phyloP scores from a whole-genome alignment of 30 jellyfish, hydroid and myxozoan genomes.

The Phacellophora camtschatica region DNA sequence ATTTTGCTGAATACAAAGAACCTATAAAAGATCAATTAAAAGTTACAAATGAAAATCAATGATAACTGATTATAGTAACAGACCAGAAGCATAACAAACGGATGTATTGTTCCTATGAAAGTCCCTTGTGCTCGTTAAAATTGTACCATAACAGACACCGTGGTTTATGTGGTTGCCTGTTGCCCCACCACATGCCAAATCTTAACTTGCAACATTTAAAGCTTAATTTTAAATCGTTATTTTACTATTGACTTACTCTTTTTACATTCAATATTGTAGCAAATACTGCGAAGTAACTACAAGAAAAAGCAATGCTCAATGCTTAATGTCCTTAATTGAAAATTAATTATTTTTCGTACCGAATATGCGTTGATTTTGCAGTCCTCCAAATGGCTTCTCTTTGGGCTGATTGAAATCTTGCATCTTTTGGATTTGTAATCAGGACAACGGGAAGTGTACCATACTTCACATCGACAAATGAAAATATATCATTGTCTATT shows the following conservation, averaged over 20 bases:
- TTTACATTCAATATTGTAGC: too few relatives aligned
- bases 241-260: too few relatives aligned
- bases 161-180: too few relatives aligned
- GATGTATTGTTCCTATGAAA: background rate
- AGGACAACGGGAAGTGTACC: conserved; percentile 60
- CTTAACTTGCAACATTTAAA: too few relatives aligned
- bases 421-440: conserved; percentile 87
- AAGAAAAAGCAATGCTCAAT: too few relatives aligned
- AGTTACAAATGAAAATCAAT: background rate
- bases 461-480: conserved; percentile 76
- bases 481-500: conserved; percentile 82
- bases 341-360: too few relatives aligned
- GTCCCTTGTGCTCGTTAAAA: too few relatives aligned
- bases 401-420: conserved; percentile 46
- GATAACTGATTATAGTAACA: background rate
- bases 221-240: too few relatives aligned
- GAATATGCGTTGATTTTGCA: conserved; percentile 72
- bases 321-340: too few relatives aligned
- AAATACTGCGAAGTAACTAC: too few relatives aligned
- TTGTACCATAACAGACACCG: too few relatives aligned
- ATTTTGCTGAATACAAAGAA: conserved; percentile 47
- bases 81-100: background rate
- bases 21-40: conserved; percentile 34
- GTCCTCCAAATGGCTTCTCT: conserved; percentile 35
- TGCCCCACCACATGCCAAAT: too few relatives aligned